A percentile compares a stretch with the other conserved stretches of the same genome.
These are phyloP conservation scores for Heliconius erato DNA, from an alignment of 2,888 invertebrate species.

Conservation along the genomic window DNA sequence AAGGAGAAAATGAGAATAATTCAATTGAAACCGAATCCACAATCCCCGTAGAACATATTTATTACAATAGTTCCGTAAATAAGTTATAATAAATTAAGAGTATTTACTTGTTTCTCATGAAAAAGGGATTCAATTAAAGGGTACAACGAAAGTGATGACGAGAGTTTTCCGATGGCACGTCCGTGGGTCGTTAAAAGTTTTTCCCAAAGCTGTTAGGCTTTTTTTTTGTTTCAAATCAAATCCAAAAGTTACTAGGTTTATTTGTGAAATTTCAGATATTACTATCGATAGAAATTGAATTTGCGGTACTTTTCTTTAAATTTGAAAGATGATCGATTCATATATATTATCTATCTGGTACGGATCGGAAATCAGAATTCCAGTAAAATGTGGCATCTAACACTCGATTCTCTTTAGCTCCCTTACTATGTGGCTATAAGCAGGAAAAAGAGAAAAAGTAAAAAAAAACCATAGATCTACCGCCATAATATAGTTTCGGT, in stretches of 20 bases:
- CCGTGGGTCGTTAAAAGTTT: conserved; percentile 73
- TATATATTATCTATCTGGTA: too few relatives aligned
- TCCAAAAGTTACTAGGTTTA: conserved; percentile 62
- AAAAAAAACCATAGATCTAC: too few relatives aligned
- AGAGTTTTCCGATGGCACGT: conserved; percentile 39
- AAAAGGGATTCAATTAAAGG: conserved; percentile 45
- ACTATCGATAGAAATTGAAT: not conserved
- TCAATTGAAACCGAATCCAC: too few relatives aligned
- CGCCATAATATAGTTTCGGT: too few relatives aligned
- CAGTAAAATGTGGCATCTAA: too few relatives aligned
- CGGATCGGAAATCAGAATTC: too few relatives aligned
- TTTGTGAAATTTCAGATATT: conserved; percentile 23
- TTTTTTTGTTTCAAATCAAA: conserved; percentile 62
- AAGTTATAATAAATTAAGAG: conserved; percentile 9
- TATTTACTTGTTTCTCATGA: conserved; percentile 29
- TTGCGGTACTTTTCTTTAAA: too few relatives aligned
- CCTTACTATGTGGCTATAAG: too few relatives aligned
- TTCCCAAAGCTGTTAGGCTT: conserved; percentile 66
- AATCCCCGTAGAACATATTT: not conserved
- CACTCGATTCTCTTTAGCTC: too few relatives aligned
- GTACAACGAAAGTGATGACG: conserved; percentile 52
- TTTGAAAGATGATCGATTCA: too few relatives aligned
- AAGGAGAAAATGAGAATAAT: too few relatives aligned
- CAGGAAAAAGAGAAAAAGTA: too few relatives aligned
- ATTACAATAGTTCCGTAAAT: not conserved